These are phyloP conservation scores for Pentalonia nigronervosa DNA, from an alignment of 1,140 invertebrate genomes.

Conservation along the genomic window DNA sequence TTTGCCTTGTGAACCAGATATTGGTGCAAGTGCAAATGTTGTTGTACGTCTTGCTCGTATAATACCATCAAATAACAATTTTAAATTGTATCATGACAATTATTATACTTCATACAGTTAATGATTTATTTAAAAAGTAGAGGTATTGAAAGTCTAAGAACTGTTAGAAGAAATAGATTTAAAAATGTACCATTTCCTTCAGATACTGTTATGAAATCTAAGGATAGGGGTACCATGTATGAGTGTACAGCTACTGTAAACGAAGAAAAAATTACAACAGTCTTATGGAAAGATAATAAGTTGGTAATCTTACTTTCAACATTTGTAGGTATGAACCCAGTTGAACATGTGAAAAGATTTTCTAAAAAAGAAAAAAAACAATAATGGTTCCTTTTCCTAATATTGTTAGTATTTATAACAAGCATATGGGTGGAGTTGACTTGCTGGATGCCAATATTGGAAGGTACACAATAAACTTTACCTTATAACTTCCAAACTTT, in stretches of 20 bases:
- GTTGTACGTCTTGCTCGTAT: constrained; percentile 59
- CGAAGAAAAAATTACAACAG: constrained; percentile 55
- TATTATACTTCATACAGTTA: constrained; percentile 59
- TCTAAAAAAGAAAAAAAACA: constrained; percentile 55
- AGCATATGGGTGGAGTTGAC: constrained; percentile 61
- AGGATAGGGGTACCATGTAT: constrained; percentile 19
- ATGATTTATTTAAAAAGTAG: constrained; percentile 60
- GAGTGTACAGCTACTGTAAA: constrained; percentile 41
- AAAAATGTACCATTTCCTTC: constrained; percentile 60
- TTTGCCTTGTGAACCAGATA: constrained; percentile 56
- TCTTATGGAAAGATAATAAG: constrained; percentile 63
- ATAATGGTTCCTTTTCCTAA: constrained; percentile 59
- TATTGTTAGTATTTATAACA: constrained; percentile 60
- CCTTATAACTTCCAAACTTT: no score
- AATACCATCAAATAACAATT: constrained; percentile 58
- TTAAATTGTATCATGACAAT: constrained; percentile 60
- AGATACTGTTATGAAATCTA: constrained; percentile 59
- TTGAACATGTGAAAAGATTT: constrained; percentile 62
- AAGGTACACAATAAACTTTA: no score
- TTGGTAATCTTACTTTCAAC: constrained; percentile 64
- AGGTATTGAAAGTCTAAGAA: constrained; percentile 60
- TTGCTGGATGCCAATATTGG: constrained; percentile 63
- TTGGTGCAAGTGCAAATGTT: constrained; percentile 59
- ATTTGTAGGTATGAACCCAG: constrained; percentile 63
- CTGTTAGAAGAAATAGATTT: constrained; percentile 60